Evolutionary conservation across 2,113 vertebrate genomes (phyloP), one percentile per base, ranked within the genome.

Genomic region (Orientallactaga bullata): DNA sequence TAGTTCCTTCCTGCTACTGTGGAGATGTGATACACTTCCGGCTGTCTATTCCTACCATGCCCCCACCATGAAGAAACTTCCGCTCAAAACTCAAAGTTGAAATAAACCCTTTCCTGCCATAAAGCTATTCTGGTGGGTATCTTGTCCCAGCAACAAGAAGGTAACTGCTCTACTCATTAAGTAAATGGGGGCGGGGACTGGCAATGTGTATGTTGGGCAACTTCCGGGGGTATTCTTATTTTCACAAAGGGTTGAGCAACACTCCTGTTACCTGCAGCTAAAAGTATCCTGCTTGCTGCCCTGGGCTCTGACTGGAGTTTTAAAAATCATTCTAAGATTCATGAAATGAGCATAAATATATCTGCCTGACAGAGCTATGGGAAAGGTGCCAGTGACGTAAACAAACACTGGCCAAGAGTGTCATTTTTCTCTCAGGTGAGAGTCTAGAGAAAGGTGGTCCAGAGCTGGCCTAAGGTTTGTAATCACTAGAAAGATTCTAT

Each of bases 391-490:
- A 77, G 32, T 68, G 72, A n/a, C 76, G 93, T 71, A 63, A 61
- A n/a, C 24, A 72, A 68, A 51, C 32, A 69, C 20, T 85, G 32
- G 23, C 23, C 58, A 32, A 26, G 18, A 13, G 10, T 65, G 80
- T 84, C 37, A 85, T 88, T 78, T 61, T 85, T n/a, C 78, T 79
- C 76, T 72, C 26, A 51, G 15, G 55, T 86, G 80, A 76, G 89
- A 89, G 23, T 37, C 26, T 42, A 51, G 13, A 92, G 47, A 16
- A 39, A 81, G 37, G 76, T 17, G 60, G 81, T 82, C 39, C 18
- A 81, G 73, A 79, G 16, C 24, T 10, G 16, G 6, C 26, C n/a
- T 71, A 71, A 85, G 17, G 28, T 61, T 42, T 73, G 68, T 77
- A 68, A 58, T 66, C 24, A 79, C 65, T 42, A 66, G 55, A 39